Evolutionary conservation across 2,113 vertebrate genomes (phyloP).

Genomic region (Peromyscus polionotus): DNA sequence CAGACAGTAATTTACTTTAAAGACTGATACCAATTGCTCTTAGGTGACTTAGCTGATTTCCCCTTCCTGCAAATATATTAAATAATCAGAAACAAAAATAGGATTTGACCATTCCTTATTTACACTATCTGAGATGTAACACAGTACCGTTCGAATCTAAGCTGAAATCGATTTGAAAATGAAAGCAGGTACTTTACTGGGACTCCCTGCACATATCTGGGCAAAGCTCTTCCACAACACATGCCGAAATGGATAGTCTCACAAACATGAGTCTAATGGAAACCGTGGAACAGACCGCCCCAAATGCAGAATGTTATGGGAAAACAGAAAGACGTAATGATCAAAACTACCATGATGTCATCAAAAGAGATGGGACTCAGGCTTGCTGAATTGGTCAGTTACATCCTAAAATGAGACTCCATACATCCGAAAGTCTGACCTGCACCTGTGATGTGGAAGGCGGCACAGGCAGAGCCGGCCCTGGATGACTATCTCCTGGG

Average conservation of each 20-base stretch:
- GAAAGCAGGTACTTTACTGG: not conserved
- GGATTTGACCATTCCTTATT: not conserved
- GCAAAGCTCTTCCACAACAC: not conserved
- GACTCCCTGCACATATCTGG: not conserved
- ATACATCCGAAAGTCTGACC: not conserved
- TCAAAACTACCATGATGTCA: not conserved
- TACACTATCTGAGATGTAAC: not conserved
- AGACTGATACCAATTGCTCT: not conserved
- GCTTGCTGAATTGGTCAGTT: not conserved
- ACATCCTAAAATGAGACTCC: not conserved
- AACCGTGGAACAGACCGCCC: not conserved
- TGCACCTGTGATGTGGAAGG: not conserved
- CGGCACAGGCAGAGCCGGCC: not conserved
- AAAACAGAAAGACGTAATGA: not conserved
- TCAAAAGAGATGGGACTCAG: not conserved
- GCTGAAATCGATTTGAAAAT: not conserved
- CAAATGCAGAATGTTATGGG: not conserved
- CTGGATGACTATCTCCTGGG: not conserved
- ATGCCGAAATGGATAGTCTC: not conserved
- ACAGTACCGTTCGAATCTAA: not conserved
- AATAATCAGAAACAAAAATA: constrained; percentile 23
- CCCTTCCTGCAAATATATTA: constrained; percentile 22
- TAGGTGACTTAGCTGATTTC: not conserved
- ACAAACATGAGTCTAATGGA: not conserved
- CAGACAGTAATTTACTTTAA: constrained; percentile 3